phyloP scores from a whole-genome alignment of 1,140 invertebrate genomes.

The Euschistus heros region DNA sequence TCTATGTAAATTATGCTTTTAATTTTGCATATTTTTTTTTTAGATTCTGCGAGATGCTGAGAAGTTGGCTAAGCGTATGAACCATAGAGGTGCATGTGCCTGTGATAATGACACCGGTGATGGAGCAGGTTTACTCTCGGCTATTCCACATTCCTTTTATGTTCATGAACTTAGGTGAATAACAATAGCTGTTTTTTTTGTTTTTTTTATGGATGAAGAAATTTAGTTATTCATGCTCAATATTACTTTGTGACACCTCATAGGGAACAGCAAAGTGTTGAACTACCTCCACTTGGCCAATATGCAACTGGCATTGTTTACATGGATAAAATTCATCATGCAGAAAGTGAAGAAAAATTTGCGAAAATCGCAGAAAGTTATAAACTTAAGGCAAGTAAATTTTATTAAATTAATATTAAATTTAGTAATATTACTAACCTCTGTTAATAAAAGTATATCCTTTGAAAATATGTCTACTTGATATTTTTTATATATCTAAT shows the following conservation, averaged over 20 bases:
- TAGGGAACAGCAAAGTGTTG: slow-evolving; percentile 64
- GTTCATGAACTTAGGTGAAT: slow-evolving; percentile 62
- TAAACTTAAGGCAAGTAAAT: slow-evolving; percentile 50
- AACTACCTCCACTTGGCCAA: slow-evolving; percentile 70
- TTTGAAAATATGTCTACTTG: no score
- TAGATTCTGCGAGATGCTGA: slow-evolving; percentile 92
- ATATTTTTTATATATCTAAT: no score
- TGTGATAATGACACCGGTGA: slow-evolving; percentile 99
- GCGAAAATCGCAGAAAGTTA: slow-evolving; percentile 66
- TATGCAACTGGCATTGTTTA: slow-evolving; percentile 97
- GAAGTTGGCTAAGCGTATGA: slow-evolving; percentile 88
- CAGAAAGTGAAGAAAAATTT: slow-evolving; percentile 72
- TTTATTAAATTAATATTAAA: no score
- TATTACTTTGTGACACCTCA: neutral
- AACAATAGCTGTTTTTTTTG: neutral
- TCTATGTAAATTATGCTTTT: no score
- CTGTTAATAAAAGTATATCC: no score
- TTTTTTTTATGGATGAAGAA: neutral
- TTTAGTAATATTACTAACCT: no score
- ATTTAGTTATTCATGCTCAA: neutral
- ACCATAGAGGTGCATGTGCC: slow-evolving; percentile 94
- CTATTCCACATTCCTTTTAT: slow-evolving; percentile 93
- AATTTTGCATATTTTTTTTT: slow-evolving; percentile 32
- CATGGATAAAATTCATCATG: slow-evolving; percentile 71
- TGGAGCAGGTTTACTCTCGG: slow-evolving; percentile 90